Percentiles rank a stretch among this genome's conserved stretches.
phyloP scores from a whole-genome alignment of 2,888 invertebrate species.

The Nipponacmea schrenckii region DNA sequence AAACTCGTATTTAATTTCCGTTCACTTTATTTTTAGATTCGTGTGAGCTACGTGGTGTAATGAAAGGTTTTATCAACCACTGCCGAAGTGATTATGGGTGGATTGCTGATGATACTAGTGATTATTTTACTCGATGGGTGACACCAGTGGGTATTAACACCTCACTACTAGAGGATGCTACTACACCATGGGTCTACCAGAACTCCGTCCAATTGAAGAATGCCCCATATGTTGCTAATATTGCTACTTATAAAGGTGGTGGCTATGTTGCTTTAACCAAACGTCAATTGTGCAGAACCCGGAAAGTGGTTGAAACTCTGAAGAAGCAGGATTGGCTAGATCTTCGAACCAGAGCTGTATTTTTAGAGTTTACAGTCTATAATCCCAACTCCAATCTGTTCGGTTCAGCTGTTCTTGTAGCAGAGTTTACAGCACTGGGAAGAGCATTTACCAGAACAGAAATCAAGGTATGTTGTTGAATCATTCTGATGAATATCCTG shows the following conservation, averaged over 20 bases:
- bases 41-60: slow-evolving; percentile 52
- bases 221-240: slow-evolving; percentile 66
- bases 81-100: slow-evolving; percentile 65
- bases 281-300: slow-evolving; percentile 55
- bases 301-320: slow-evolving; percentile 59
- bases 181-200: slow-evolving; percentile 66
- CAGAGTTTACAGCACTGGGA: slow-evolving; percentile 63
- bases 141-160: slow-evolving; percentile 41
- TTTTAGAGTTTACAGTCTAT: slow-evolving; percentile 71
- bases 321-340: slow-evolving; percentile 69
- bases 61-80: slow-evolving; percentile 53
- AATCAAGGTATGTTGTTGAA: slow-evolving; percentile 52
- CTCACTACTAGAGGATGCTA: slow-evolving; percentile 36
- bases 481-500: too few relatives aligned
- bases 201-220: slow-evolving; percentile 66
- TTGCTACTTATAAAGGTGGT: slow-evolving; percentile 67
- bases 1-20: too few relatives aligned
- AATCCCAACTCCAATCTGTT: slow-evolving; percentile 68
- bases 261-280: slow-evolving; percentile 63
- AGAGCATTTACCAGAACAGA: slow-evolving; percentile 54
- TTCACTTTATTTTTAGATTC: slow-evolving; percentile 47
- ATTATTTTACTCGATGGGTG: slow-evolving; percentile 59
- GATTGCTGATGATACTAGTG: slow-evolving; percentile 64
- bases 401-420: slow-evolving; percentile 59
- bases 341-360: slow-evolving; percentile 68